A percentile compares a stretch with the other conserved stretches of the same genome.
These are phyloP conservation scores for Galaxias olidus DNA, from an alignment of 2,797 vertebrate genomes.

Conservation along the genomic window DNA sequence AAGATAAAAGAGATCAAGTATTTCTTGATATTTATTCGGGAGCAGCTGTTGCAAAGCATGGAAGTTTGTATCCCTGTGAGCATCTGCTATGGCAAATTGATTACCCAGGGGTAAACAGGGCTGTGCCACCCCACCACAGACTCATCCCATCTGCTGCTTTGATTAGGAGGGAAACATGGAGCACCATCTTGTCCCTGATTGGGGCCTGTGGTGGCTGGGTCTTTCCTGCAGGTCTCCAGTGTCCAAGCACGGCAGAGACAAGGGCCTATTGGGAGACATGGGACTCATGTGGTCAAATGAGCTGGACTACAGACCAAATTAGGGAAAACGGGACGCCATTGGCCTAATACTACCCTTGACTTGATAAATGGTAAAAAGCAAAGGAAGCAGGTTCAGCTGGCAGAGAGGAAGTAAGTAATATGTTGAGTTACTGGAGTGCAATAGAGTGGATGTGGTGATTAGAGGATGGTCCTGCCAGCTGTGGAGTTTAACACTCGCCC, in stretches of 20 bases:
- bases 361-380: not conserved
- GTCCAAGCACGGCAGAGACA: no score
- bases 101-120: conserved; percentile 65
- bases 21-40: conserved; percentile 46
- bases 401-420: not conserved
- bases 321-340: not conserved
- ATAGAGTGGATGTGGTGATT: not conserved
- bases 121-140: conserved; percentile 39
- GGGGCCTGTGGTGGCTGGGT: conserved; percentile 1
- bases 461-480: not conserved
- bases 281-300: no score
- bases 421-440: not conserved
- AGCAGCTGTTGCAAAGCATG: conserved; percentile 63
- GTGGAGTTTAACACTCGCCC: not conserved
- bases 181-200: conserved; percentile 16
- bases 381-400: not conserved
- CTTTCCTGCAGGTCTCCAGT: not conserved
- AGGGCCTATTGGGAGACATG: no score
- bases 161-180: conserved; percentile 61
- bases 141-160: conserved; percentile 70
- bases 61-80: conserved; percentile 57
- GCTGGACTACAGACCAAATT: not conserved
- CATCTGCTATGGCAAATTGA: conserved; percentile 75
- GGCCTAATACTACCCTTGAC: not conserved
- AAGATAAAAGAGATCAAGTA: conserved; percentile 8